Evolutionary conservation across 2,797 vertebrate genomes (phyloP).

Genomic region (Neosalanx taihuensis): DNA sequence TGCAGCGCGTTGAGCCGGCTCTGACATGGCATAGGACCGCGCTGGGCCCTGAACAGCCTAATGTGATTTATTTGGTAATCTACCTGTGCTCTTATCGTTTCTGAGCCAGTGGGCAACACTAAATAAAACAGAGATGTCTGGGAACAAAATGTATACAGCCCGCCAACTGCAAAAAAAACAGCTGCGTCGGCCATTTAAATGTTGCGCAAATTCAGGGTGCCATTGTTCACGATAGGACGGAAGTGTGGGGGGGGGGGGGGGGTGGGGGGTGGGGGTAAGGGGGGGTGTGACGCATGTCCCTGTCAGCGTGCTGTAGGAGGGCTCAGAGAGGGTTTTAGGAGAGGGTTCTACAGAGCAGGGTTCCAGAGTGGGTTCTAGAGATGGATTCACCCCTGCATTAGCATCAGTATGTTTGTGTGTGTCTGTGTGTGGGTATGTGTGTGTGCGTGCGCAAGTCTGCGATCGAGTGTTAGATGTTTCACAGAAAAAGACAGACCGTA

Average conservation of each 20-base stretch:
- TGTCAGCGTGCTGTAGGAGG: slow-evolving; percentile 21
- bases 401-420: not conserved
- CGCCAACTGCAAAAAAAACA: not conserved
- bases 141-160: slow-evolving; percentile 27
- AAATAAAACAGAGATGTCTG: slow-evolving; percentile 43
- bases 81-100: slow-evolving; percentile 41
- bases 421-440: too few relatives aligned
- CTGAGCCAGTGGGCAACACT: slow-evolving; percentile 42
- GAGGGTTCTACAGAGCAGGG: too few relatives aligned
- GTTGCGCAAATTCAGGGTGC: slow-evolving; percentile 47
- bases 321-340: slow-evolving; percentile 14
- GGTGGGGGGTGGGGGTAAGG: too few relatives aligned
- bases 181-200: slow-evolving; percentile 33
- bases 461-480: not conserved
- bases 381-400: slow-evolving; percentile 31
- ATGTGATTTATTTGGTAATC: slow-evolving; percentile 58
- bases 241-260: not conserved
- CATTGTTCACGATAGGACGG: slow-evolving; percentile 34
- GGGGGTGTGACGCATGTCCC: slow-evolving; percentile 32
- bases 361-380: too few relatives aligned
- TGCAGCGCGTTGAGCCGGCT: slow-evolving; percentile 32
- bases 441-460: not conserved
- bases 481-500: not conserved
- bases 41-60: slow-evolving; percentile 53
- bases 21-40: slow-evolving; percentile 43